Base-by-base conservation (phyloP, 2,888 invertebrate genomes). In the Dynastes tityus region DNA sequence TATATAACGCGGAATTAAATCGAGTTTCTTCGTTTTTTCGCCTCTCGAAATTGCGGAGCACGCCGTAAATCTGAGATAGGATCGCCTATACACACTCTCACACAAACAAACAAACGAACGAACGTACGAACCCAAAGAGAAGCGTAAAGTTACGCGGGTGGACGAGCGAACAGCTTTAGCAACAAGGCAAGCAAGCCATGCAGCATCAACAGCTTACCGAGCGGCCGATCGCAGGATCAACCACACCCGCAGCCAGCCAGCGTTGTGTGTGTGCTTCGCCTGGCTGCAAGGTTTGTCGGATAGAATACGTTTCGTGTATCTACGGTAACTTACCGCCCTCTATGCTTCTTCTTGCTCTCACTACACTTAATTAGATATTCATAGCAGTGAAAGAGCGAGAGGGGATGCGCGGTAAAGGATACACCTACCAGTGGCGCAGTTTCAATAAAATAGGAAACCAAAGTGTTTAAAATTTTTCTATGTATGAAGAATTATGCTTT, bases 61-160 rank as follows among this genome's bases (percentile, higher is more conserved):
- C 77, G 79, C 73, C 77, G 77, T 78, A 80, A 80, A 80, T 80
- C 68, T 75, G 64, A 63, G 79, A 80, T 80, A 80, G 78, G 75
- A 80, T 80, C 79, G 77, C 61, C 45, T 63, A 68, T 75, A 75
- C 78, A 78, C 78, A 71, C 71, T 32, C 55, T 29, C 71, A 37
- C 55, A 32, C 51, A 65, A 51, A 1, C 45, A 45, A 45, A 45
- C 45, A 11, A 45, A 45, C 45, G 8, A 45, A 45, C 45, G 11
- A 45, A 45, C 45, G 9, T 11, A 37, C 37, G 37, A 37, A 37
- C 37, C 37, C 70, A 71, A 37, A 71, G 55, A 55, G 71, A 71
- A 71, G 55, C 71, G 71, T 70, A 53, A 70, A 70, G 70, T 53
- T n/a, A 55, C 32, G 51, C 13, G 68, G 16, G 37, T 32, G 70